Conservation (phyloP, 2,888 invertebrate species). For the Dichetophora obliterata region DNA sequence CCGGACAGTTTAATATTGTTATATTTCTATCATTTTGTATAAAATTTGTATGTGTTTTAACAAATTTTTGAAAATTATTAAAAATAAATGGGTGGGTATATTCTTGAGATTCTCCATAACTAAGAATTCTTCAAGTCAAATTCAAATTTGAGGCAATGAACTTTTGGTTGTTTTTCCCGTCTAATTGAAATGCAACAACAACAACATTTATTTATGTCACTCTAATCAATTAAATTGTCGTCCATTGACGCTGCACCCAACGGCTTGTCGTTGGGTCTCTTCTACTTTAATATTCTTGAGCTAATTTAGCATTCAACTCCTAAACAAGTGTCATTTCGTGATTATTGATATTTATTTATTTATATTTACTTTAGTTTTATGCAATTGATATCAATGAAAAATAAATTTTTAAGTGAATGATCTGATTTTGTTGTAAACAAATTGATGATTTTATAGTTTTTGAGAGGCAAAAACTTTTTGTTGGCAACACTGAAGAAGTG, state of each 20-base stretch:
- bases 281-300: constrained; percentile 23
- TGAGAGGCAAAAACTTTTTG: no score
- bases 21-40: no score
- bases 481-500: no score
- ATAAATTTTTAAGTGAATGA: constrained; percentile 45
- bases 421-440: constrained; percentile 40
- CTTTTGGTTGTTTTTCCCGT: not conserved
- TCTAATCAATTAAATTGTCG: constrained; percentile 54
- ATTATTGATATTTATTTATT: constrained; percentile 46
- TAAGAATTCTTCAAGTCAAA: no score
- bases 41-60: no score
- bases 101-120: no score
- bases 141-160: no score
- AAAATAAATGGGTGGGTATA: no score
- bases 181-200: constrained; percentile 14
- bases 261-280: constrained; percentile 20
- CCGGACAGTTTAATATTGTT: no score
- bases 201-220: constrained; percentile 15
- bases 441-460: not conserved
- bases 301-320: not conserved
- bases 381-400: constrained; percentile 43
- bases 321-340: constrained; percentile 38
- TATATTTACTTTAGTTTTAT: constrained; percentile 37
- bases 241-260: constrained; percentile 54
- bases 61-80: no score